Base-by-base conservation (phyloP, 2,888 invertebrate genomes). In the Schrankia costaestrigalis region DNA sequence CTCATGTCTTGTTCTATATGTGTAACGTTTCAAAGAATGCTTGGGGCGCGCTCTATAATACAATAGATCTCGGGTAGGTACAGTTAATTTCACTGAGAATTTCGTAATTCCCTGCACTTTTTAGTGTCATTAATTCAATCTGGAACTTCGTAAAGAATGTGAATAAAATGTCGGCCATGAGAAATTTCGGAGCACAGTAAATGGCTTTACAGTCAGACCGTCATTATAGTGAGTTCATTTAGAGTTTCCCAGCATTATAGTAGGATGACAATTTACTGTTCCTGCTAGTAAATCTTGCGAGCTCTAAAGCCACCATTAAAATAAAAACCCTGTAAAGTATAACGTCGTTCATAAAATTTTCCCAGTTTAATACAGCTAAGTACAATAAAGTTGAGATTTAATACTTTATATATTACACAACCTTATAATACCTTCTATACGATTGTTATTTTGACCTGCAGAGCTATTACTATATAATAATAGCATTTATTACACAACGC, bases 101-200 rank as follows among this genome's bases (percentile, higher is more conserved):
- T 63, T 54, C 68, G 61, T 73, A 71, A 71, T 65, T 63, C 56
- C 53, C 56, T 73, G 66, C 66, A 69, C 73, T 82, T 80, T 79
- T 81, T 72, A 63, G 65, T 68, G 71, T 72, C 71, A 61, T 77
- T 76, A 73, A 73, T 78, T 75, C 63, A 72, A 75, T 77, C 66
- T 67, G 60, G 63, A 68, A 63, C 57, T 71, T 68, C 51, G 63
- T 68, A 36, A 74, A 70, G 76, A 78, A 78, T 79, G 69, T 64
- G 65, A 64, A 62, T 62, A 56, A 60, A 55, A 64, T 60, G 66
- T 67, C 54, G 56, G 66, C 60, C 69, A 69, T 72, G 75, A 72
- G 76, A 78, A 72, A 75, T 77, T 80, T 76, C 46, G 65, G 70
- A 56, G 70, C 59, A 50, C 66, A 70, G 65, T 76, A 78, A 80